Conservation (phyloP, 2,113 vertebrate genomes). For the Erythrolamprus reginae region DNA sequence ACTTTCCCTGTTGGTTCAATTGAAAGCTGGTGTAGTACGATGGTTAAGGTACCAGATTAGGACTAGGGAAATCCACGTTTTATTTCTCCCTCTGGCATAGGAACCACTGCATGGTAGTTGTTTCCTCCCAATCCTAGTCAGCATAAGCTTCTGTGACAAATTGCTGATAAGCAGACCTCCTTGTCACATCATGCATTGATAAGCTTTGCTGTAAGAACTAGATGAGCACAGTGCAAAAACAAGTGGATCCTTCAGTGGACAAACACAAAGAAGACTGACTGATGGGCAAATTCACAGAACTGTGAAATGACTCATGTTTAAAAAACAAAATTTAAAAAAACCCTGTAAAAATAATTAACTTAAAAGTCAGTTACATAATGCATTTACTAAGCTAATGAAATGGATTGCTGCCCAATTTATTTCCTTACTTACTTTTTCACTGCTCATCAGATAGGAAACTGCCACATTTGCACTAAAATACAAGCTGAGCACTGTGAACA, state of each 20-base stretch:
- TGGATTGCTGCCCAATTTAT: neutral
- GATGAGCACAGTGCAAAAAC: neutral
- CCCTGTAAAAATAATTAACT: neutral
- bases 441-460: slow-evolving; percentile 9
- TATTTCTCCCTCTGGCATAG: neutral
- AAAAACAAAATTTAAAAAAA: neutral
- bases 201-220: neutral
- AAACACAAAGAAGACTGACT: neutral
- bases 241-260: neutral
- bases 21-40: neutral
- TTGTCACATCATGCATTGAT: neutral
- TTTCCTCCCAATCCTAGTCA: neutral
- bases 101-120: neutral
- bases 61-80: neutral
- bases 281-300: neutral
- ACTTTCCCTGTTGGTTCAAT: neutral
- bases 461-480: neutral
- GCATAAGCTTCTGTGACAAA: neutral
- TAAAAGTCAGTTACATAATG: slow-evolving; percentile 4
- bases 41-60: neutral
- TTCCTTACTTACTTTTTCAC: neutral
- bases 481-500: neutral
- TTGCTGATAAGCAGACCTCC: neutral
- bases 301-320: neutral
- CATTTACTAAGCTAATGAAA: neutral